phyloP scores from a whole-genome alignment of 2,888 invertebrate species.

The Octodonta nipae region DNA sequence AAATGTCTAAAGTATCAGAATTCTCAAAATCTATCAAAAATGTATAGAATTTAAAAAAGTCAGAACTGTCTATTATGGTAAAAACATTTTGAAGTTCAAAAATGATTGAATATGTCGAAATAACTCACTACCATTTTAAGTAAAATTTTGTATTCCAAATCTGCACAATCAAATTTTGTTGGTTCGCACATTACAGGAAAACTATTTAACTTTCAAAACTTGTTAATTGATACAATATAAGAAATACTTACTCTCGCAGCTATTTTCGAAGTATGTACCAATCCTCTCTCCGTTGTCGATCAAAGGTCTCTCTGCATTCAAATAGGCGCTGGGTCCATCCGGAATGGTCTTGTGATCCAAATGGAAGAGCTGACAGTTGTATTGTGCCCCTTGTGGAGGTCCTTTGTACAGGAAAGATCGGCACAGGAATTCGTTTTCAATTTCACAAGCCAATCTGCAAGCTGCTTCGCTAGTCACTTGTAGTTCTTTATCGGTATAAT shows the following conservation, averaged over 20 bases:
- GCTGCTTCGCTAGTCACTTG: constrained; percentile 80
- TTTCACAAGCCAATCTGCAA: constrained; percentile 81
- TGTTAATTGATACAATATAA: no score
- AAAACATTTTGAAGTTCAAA: no score
- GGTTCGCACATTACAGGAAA: no score
- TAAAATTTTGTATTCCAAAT: no score
- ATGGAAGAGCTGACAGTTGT: constrained; percentile 86
- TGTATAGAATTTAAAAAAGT: no score
- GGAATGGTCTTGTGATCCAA: constrained; percentile 84
- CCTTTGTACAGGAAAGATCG: constrained; percentile 58
- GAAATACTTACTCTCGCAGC: constrained; percentile 65
- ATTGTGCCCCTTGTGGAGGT: constrained; percentile 47
- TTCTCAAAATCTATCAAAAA: no score
- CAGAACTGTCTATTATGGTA: no score
- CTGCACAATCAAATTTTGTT: no score
- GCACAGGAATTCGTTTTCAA: constrained; percentile 85
- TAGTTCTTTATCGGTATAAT: constrained; percentile 85
- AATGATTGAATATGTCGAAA: no score
- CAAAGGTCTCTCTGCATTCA: constrained; percentile 77
- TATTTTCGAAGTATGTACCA: constrained; percentile 80
- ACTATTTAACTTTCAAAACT: no score
- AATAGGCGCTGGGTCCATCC: constrained; percentile 81
- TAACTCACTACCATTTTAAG: no score
- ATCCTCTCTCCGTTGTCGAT: constrained; percentile 84
- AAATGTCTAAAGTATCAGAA: no score